phyloP scores from a whole-genome alignment of 2,797 vertebrate genomes.

The Paguma larvata region DNA sequence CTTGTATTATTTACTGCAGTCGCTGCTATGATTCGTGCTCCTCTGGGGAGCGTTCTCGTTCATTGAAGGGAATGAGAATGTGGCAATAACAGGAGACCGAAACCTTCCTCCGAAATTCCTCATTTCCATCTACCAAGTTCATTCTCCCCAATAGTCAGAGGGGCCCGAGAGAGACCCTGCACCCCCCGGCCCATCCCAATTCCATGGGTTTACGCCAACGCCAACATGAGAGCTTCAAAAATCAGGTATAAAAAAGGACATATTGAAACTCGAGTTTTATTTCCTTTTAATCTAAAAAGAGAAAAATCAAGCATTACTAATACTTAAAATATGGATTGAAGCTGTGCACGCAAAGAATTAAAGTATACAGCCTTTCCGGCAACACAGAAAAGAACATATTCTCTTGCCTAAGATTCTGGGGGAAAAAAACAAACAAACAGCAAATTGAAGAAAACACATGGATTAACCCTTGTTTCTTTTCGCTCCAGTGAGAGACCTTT shows the following conservation, averaged over 20 bases:
- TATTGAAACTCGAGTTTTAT: not conserved
- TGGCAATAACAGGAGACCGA: not conserved
- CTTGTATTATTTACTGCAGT: not conserved
- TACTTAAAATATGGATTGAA: constrained; percentile 36
- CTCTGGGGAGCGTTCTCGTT: not conserved
- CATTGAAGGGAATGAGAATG: not conserved
- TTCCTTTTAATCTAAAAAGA: constrained; percentile 23
- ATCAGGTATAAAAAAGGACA: not conserved
- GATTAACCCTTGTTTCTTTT: constrained; percentile 24
- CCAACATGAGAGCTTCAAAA: constrained; percentile 19
- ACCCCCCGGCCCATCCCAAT: not conserved
- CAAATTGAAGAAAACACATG: not conserved
- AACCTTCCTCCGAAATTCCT: not conserved
- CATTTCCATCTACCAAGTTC: not conserved
- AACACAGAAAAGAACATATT: constrained; percentile 39
- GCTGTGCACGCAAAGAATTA: not conserved
- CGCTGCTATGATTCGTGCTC: not conserved
- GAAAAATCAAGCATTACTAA: constrained; percentile 31
- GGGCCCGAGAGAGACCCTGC: not conserved
- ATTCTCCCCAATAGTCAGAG: not conserved
- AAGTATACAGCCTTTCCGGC: constrained; percentile 14
- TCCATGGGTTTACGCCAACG: not conserved
- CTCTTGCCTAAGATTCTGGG: not conserved
- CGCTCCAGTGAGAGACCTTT: not conserved
- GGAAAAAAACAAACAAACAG: not conserved